Base-by-base conservation (phyloP, 2,888 invertebrate genomes). In the Cataglyphis albicans region DNA sequence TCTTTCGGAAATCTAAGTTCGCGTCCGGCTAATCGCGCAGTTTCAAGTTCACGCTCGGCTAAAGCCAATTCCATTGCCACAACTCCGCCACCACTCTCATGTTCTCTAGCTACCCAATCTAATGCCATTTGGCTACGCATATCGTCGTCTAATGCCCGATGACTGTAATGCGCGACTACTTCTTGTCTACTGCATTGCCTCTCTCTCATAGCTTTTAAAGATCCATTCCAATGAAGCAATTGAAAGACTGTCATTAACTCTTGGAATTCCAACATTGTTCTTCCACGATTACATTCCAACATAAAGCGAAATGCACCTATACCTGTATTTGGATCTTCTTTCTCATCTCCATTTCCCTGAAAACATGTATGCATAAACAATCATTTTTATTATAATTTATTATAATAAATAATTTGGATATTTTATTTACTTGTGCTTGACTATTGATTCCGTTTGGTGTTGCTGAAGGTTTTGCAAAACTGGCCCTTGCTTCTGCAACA, bases 241-340 rank as follows among this genome's bases (percentile, higher is more conserved):
- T 99, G 98, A 95, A 99, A 99, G 68, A 99, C 98, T n/a, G 98
- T 99, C 99, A 99, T 99, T 92, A 99, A 95, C 94, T 99, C 98
- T 95, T 99, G 98, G 95, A 98, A 99, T 95, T 99, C 98, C 88
- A 99, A 96, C 98, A 99, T 98, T 75, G 98, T 98, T 88, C 98
- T 97, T 0, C 96, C 96, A 85, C 95, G 95, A 93, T 96, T 96
- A 82, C 96, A 95, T 91, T 96, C 96, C 87, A 96, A 93, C 96
- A 96, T 96, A 91, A 96, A 96, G 83, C 96, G 95, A 93, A 96
- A 96, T 38, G 96, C 96, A 18, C 96, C 96, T 84, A 96, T 96
- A 15, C 98, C 98, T 89, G 98, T 98, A 95, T 98, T 98, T 48
- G 96, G 94, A 86, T 94, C 94, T 82, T 94, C 94, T 65, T 94